A percentile compares a stretch with the other conserved stretches of the same genome.
These are phyloP conservation scores for Sialia sialis DNA, from an alignment of 2,113 vertebrate genomes.

Conservation along the genomic window DNA sequence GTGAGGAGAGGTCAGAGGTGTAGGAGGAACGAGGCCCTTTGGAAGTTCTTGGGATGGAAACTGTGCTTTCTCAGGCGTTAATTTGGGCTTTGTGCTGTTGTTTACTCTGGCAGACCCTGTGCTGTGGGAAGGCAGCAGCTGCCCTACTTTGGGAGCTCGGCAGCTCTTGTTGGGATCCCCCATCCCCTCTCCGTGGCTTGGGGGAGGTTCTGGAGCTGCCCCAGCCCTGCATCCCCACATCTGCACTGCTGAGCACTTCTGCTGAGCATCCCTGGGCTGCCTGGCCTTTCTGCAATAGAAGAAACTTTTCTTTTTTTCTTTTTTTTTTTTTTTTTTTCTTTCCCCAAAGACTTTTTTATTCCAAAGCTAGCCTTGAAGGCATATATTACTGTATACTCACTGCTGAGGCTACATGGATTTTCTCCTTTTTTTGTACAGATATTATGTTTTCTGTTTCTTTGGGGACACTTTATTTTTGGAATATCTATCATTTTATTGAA, in stretches of 20 bases:
- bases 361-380: background rate
- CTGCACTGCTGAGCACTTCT: background rate
- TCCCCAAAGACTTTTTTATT: background rate
- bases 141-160: background rate
- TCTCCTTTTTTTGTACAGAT: background rate
- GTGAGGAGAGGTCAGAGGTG: background rate
- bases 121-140: background rate
- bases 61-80: background rate
- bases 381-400: background rate
- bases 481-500: slow-evolving; percentile 44
- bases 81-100: background rate
- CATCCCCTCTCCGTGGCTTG: rapidly evolving
- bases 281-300: background rate
- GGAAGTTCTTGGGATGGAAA: background rate
- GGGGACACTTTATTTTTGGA: slow-evolving; percentile 26
- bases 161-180: background rate
- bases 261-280: background rate
- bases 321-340: background rate
- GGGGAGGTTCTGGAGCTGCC: background rate
- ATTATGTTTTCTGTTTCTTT: slow-evolving; percentile 9
- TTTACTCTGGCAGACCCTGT: background rate
- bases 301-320: background rate
- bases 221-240: background rate
- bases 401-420: background rate
- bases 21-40: background rate